A percentile compares a stretch with the other conserved stretches of the same genome.
phyloP scores from a whole-genome alignment of 2,113 vertebrate species.

The Pheucticus melanocephalus region DNA sequence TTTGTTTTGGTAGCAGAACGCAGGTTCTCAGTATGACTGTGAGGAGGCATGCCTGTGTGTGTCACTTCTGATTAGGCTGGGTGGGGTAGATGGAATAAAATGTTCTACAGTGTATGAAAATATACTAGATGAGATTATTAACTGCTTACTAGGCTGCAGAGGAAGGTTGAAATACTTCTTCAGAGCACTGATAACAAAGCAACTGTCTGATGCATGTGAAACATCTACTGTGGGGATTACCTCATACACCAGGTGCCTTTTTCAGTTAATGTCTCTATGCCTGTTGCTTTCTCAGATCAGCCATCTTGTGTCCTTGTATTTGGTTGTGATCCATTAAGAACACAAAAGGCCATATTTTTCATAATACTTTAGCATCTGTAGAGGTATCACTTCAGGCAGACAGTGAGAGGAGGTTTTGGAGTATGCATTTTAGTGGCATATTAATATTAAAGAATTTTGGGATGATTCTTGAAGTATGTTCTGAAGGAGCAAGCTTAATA shows the following conservation, averaged over 20 bases:
- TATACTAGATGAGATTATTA: neutral
- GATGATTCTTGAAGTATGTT: neutral
- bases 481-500: neutral
- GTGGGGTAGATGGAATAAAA: neutral
- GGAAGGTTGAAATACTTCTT: neutral
- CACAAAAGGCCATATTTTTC: conserved; percentile 12
- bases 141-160: neutral
- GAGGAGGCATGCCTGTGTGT: neutral
- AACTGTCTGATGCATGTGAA: neutral
- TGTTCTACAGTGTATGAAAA: neutral
- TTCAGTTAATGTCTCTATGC: neutral
- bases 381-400: neutral
- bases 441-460: neutral
- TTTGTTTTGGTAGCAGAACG: neutral
- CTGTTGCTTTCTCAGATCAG: neutral
- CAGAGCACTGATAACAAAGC: neutral
- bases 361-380: neutral
- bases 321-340: conserved; percentile 14
- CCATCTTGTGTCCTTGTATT: neutral
- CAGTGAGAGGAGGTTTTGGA: neutral
- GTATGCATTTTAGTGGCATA: neutral
- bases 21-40: neutral
- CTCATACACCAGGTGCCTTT: neutral
- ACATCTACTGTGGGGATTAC: neutral
- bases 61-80: neutral